Evolutionary conservation across 1,140 invertebrate genomes (phyloP).

Genomic region (Megalopta genalis): DNA sequence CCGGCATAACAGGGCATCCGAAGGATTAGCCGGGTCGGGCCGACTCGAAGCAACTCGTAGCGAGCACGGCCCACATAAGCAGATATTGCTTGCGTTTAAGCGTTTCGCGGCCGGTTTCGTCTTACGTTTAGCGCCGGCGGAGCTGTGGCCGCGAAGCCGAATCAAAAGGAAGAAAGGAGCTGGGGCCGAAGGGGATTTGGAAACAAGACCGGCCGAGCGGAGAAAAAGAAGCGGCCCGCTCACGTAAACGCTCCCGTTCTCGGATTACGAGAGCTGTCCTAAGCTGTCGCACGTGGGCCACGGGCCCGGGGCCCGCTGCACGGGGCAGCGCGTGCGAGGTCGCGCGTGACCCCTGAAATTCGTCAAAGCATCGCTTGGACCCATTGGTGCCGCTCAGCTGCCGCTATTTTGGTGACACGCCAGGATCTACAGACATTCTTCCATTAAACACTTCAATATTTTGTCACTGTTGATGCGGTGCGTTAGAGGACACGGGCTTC

Average conservation of each 20-base stretch:
- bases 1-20: slow-evolving; percentile 19
- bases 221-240: slow-evolving; percentile 24
- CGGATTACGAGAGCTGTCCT: slow-evolving; percentile 61
- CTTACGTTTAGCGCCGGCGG: slow-evolving; percentile 39
- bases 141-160: not conserved
- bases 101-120: slow-evolving; percentile 28
- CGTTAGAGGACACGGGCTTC: too few species aligned
- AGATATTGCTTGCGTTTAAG: slow-evolving; percentile 2
- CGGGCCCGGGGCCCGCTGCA: not conserved
- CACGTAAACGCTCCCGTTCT: slow-evolving; percentile 61
- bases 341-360: slow-evolving; percentile 35
- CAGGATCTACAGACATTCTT: too few species aligned
- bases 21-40: slow-evolving; percentile 46
- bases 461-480: too few species aligned
- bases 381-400: slow-evolving; percentile 48
- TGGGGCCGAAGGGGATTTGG: slow-evolving; percentile 42
- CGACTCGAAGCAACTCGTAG: slow-evolving; percentile 24
- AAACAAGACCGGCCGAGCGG: slow-evolving; percentile 48
- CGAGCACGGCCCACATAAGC: not conserved
- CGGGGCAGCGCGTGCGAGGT: slow-evolving; percentile 44
- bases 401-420: not conserved
- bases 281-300: slow-evolving; percentile 44
- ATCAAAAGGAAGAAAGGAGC: slow-evolving; percentile 30
- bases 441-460: too few species aligned
- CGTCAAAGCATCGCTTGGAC: slow-evolving; percentile 32